These are phyloP conservation scores for Vidua macroura DNA, from an alignment of 2,113 vertebrate species.

Conservation along the genomic window DNA sequence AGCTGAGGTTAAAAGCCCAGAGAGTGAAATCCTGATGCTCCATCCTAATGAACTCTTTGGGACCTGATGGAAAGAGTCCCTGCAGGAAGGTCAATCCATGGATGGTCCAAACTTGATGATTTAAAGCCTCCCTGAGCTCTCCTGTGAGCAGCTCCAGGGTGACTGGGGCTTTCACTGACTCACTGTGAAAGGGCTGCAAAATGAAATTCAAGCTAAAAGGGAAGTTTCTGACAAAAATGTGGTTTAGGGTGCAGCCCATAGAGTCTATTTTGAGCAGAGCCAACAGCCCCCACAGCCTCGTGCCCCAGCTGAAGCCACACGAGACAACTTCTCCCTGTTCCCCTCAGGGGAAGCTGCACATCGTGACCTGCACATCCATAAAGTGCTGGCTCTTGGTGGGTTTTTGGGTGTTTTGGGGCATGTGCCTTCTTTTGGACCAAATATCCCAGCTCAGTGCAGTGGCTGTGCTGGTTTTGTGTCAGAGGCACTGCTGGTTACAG, in stretches of 20 bases:
- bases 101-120: background rate
- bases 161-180: fast-evolving
- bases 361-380: fast-evolving
- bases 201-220: background rate
- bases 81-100: background rate
- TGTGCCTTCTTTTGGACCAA: background rate
- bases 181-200: background rate
- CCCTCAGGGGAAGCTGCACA: background rate
- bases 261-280: background rate
- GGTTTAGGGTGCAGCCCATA: background rate
- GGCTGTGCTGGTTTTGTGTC: background rate
- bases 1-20: background rate
- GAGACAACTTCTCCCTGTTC: background rate
- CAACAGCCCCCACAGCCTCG: background rate
- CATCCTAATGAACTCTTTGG: background rate
- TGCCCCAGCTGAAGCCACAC: background rate
- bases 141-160: background rate
- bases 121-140: background rate
- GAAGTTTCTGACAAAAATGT: background rate
- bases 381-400: background rate
- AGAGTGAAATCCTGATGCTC: background rate
- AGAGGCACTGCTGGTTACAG: background rate
- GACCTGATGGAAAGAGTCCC: background rate
- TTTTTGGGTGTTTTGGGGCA: background rate
- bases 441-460: background rate